A percentile compares a stretch with the other conserved stretches of the same genome.
Evolutionary conservation across 37 sponge, comb jelly and placozoan species (phyloP).

Genomic region (Halisarca cf. caerulea): DNA sequence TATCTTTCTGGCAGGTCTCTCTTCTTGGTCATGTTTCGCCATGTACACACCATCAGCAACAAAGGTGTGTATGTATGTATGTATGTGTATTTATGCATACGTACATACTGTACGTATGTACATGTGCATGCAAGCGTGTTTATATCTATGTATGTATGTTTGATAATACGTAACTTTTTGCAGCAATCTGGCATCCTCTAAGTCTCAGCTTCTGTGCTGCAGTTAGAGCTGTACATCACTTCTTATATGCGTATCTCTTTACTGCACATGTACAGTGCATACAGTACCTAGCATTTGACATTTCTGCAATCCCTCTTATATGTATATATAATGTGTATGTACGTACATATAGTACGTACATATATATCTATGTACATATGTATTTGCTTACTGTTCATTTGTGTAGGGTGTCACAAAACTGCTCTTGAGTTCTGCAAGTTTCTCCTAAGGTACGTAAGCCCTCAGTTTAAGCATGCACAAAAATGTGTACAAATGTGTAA

Average conservation of each 20-base stretch:
- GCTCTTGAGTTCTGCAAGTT: conserved; percentile 94
- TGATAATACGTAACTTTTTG: background rate
- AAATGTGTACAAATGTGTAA: too few species aligned
- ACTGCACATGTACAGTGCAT: too few species aligned
- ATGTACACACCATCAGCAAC: conserved; percentile 66
- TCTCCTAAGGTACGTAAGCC: conserved; percentile 69
- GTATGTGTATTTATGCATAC: background rate
- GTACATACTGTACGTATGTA: background rate
- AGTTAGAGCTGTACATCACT: too few species aligned
- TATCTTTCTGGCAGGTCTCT: conserved; percentile 54
- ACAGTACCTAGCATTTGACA: too few species aligned
- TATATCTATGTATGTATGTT: too few species aligned
- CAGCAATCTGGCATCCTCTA: background rate
- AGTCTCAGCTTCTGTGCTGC: too few species aligned
- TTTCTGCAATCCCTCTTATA: too few species aligned
- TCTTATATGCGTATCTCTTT: too few species aligned
- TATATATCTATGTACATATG: background rate
- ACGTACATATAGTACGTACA: background rate
- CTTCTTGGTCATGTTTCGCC: conserved; percentile 74
- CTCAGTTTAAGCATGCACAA: too few species aligned
- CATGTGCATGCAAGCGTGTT: background rate
- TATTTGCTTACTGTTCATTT: too few species aligned
- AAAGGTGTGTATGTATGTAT: conserved; percentile 45
- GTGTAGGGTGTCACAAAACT: conserved; percentile 86
- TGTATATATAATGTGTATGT: background rate